Evolutionary conservation across 1,140 invertebrate genomes (phyloP), one percentile per base, ranked within the genome.

Genomic region (Zaprionus taronus): DNA sequence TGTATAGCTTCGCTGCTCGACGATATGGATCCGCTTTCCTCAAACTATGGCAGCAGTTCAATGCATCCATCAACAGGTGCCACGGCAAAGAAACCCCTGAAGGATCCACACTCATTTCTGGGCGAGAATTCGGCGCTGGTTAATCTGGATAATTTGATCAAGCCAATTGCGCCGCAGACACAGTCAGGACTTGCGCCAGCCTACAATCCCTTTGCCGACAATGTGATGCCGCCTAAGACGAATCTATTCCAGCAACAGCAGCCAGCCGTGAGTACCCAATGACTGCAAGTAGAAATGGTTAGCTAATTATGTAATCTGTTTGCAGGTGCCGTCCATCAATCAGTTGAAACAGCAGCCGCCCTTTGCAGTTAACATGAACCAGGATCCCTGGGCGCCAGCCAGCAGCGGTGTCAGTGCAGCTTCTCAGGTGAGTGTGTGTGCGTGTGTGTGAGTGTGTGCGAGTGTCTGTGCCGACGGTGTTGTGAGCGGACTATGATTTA

Each of bases 141-240:
- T 49, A 99, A 99, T 95, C 94, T 99, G 86, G 98, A 99, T 93
- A 98, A 98, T 94, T 95, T 99, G 87, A 96, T 99, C 71, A 97
- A 97, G 81, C 94, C 95, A 17, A 87, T 81, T 31, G 78, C 79
- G 66, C 78, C 92, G 14, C 91, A 92, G 62, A 74, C 80, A 17
- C 86, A 83, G 65, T 31, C 80, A 20, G 84, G 80, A 28, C 81
- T 65, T 41, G 68, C 75, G 14, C 81, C 81, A 38, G 92, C 92
- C 64, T 93, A 93, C 49, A 93, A 93, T 92, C 92, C 92, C 26
- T 93, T 93, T 68, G 92, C 91, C 73, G 92, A 93, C 68, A 86
- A 78, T 51, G 85, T 91, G 64, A 82, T 92, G 81, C 91, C 87
- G 78, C 91, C 91, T 62, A 93, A 91, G 87, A 93, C 91, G 80